phyloP scores from a whole-genome alignment of 2,797 vertebrate species.

The Pseudochirops cupreus region DNA sequence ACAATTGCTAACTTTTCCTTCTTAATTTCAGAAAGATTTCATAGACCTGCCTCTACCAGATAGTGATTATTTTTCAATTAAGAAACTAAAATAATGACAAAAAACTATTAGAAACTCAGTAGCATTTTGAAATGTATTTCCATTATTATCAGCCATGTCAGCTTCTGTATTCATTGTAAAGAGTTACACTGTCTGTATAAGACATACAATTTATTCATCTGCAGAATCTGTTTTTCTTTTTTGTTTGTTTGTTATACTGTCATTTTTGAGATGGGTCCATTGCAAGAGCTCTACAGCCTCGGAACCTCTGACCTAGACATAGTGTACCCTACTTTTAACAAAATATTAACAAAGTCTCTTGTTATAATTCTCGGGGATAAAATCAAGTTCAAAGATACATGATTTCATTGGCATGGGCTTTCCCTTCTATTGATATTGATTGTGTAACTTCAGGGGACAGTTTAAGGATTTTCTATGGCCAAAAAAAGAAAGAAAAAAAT shows the following conservation, averaged over 20 bases:
- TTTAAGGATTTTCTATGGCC: not conserved
- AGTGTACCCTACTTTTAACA: not conserved
- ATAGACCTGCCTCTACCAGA: not conserved
- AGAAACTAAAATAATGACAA: not conserved
- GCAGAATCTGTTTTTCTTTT: not conserved
- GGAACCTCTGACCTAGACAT: not conserved
- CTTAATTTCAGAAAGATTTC: not conserved
- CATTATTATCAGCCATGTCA: not conserved
- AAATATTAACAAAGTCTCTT: not conserved
- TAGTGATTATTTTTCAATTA: not conserved
- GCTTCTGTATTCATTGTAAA: not conserved
- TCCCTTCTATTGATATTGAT: not conserved
- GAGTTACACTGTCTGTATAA: not conserved
- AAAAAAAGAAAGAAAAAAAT: not conserved
- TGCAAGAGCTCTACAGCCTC: not conserved
- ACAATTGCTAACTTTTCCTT: not conserved
- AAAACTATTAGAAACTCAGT: not conserved
- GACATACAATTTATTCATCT: not conserved
- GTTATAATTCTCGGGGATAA: not conserved
- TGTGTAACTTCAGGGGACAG: not conserved
- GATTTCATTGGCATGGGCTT: not conserved
- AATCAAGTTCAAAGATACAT: not conserved
- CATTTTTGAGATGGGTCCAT: not conserved
- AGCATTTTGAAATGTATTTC: not conserved
- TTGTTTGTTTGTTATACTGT: not conserved